Evolutionary conservation across 1,140 invertebrate genomes (phyloP), one percentile per base, ranked within the genome.

Genomic region (Latrodectus geometricus): DNA sequence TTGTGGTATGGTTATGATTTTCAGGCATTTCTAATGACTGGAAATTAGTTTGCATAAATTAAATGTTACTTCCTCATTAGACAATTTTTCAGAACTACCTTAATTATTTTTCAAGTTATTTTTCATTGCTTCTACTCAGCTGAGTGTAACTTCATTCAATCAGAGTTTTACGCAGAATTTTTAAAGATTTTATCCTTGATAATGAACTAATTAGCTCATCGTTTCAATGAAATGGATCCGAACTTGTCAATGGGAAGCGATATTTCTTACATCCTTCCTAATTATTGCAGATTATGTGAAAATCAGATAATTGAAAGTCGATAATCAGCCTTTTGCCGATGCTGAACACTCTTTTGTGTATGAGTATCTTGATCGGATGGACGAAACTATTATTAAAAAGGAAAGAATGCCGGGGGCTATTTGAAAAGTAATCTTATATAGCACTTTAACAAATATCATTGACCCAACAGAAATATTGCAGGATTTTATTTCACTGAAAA

Each of bases 271-370:
- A 14, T 61, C 17, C 11, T 61, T 61, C 54, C 54, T 17, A 17
- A 61, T 61, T 61, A 17, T 61, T 61, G 11, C 11, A 61, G 54
- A 61, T 52, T 56, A 76, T 54, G 54, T 23, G 74, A 52, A 76
- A 56, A 52, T 52, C 74, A 76, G 74, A 76, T 76, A 76, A 76
- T 76, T 52, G 74, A 76, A 76, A 76, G 52, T 21, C 74, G 74
- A 76, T 76, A 76, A 76, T 76, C 74, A 48, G 50, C 52, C 54
- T 56, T 76, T 76, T 56, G 50, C 52, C 54, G 50, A 76, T 54
- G 52, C 52, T 61, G 21, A n/a, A 76, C 17, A 9, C 54, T 17
- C 74, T 56, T 76, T 76, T 54, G 54, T 76, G 21, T 76, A 9
- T 12, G n/a, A 12, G 52, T 21, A 35, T 56, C 52, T 76, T 23